Percentiles rank a stretch among this genome's conserved stretches.
Evolutionary conservation across 1,140 invertebrate genomes (phyloP).

Genomic region (Notospermus geniculatus): DNA sequence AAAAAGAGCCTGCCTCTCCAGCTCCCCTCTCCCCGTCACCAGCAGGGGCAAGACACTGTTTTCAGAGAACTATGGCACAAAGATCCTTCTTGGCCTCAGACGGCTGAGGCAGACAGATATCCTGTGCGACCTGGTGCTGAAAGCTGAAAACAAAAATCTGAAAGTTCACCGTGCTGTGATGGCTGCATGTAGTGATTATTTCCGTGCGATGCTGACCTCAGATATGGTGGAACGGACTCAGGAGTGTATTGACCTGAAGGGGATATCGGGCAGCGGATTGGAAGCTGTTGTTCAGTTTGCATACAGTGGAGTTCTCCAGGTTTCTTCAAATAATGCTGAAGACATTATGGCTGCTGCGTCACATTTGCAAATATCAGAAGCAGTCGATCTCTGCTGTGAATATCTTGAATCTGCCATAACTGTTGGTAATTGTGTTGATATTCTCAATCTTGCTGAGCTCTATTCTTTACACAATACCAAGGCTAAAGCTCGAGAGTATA

Average conservation of each 20-base stretch:
- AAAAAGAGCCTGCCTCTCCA: too few relatives aligned
- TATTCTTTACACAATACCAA: slow-evolving; percentile 38
- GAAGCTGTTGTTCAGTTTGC: slow-evolving; percentile 43
- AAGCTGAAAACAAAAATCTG: slow-evolving; percentile 7
- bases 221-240: slow-evolving; percentile 48
- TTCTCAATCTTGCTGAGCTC: slow-evolving; percentile 50
- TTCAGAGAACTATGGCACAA: slow-evolving; percentile 11
- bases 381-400: slow-evolving; percentile 50
- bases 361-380: slow-evolving; percentile 49
- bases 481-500: slow-evolving; percentile 34
- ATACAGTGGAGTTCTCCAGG: slow-evolving; percentile 40
- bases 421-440: slow-evolving; percentile 50
- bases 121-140: slow-evolving; percentile 17
- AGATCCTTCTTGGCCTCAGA: slow-evolving; percentile 13
- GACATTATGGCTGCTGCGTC: slow-evolving; percentile 49
- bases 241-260: slow-evolving; percentile 43
- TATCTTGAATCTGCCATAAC: slow-evolving; percentile 47
- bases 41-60: slow-evolving; percentile 5
- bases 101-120: slow-evolving; percentile 10
- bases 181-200: slow-evolving; percentile 61
- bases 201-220: slow-evolving; percentile 61
- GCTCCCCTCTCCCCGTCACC: background rate
- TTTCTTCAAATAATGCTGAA: slow-evolving; percentile 50
- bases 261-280: slow-evolving; percentile 45
- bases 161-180: slow-evolving; percentile 47